phyloP scores from a whole-genome alignment of 1,140 invertebrate species.

The Pissodes strobi region DNA sequence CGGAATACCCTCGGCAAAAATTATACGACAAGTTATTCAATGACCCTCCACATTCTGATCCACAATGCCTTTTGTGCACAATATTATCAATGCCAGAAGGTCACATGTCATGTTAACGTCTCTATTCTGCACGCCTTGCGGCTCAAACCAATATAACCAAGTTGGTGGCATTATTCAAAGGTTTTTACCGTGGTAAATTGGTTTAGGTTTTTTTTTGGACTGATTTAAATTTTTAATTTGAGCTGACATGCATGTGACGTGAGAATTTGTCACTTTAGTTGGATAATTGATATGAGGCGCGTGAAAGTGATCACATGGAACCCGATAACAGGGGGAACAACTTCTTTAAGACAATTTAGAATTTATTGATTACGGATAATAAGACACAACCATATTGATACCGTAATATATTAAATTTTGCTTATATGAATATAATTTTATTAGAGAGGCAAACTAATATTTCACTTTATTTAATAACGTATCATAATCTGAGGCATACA shows the following conservation, averaged over 20 bases:
- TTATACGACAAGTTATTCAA: too few relatives aligned
- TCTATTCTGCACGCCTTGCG: neutral
- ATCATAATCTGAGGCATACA: constrained; percentile 59
- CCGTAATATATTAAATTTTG: too few relatives aligned
- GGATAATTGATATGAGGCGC: too few relatives aligned
- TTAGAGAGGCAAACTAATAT: too few relatives aligned
- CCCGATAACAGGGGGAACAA: too few relatives aligned
- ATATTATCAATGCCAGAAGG: neutral
- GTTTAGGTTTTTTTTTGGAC: constrained; percentile 5
- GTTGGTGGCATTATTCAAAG: constrained; percentile 15
- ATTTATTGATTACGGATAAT: too few relatives aligned
- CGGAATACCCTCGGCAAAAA: too few relatives aligned
- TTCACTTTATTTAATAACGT: constrained; percentile 23
- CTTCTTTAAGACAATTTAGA: too few relatives aligned
- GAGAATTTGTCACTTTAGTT: constrained; percentile 20
- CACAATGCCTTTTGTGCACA: neutral
- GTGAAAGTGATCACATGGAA: too few relatives aligned
- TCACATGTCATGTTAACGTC: constrained; percentile 10
- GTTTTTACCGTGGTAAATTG: constrained; percentile 23
- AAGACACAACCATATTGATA: too few relatives aligned
- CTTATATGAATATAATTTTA: too few relatives aligned
- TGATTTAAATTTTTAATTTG: constrained; percentile 15
- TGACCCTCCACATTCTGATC: too few relatives aligned
- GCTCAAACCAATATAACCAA: constrained; percentile 11
- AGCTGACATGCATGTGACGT: constrained; percentile 5